phyloP scores from a whole-genome alignment of 2,113 vertebrate species.

The Thunnus maccoyii region DNA sequence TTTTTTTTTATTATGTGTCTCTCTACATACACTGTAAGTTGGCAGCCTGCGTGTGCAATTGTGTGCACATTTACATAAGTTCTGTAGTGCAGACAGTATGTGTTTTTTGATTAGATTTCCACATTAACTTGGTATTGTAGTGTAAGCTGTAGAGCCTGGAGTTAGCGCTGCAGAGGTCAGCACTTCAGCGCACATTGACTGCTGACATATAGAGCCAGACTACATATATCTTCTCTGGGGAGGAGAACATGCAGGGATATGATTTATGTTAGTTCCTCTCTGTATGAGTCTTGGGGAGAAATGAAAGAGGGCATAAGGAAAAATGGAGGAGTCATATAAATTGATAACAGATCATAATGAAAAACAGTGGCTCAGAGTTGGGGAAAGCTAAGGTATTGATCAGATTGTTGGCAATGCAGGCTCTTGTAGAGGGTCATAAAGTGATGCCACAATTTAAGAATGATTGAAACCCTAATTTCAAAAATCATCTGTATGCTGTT shows the following conservation, averaged over 20 bases:
- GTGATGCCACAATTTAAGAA: background rate
- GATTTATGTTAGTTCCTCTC: constrained; percentile 27
- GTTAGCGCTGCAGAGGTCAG: constrained; percentile 37
- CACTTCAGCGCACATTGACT: constrained; percentile 18
- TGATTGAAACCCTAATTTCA: background rate
- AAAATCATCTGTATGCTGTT: background rate
- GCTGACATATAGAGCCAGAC: constrained; percentile 21
- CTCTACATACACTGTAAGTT: background rate
- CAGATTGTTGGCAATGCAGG: background rate
- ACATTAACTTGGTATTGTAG: constrained; percentile 9
- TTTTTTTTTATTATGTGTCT: background rate
- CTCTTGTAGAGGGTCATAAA: background rate
- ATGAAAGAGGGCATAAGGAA: background rate
- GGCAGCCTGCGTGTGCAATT: background rate
- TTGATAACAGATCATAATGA: constrained; percentile 9
- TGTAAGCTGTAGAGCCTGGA: background rate
- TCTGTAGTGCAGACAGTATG: constrained; percentile 1
- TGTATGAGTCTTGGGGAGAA: background rate
- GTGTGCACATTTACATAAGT: constrained; percentile 2
- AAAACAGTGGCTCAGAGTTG: background rate
- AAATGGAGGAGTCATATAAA: background rate
- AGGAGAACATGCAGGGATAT: constrained; percentile 12
- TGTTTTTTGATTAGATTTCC: constrained; percentile 26
- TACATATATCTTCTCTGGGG: constrained; percentile 31
- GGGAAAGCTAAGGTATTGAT: background rate